phyloP scores from a whole-genome alignment of 1,140 invertebrate genomes.

The Zaprionus africanus region DNA sequence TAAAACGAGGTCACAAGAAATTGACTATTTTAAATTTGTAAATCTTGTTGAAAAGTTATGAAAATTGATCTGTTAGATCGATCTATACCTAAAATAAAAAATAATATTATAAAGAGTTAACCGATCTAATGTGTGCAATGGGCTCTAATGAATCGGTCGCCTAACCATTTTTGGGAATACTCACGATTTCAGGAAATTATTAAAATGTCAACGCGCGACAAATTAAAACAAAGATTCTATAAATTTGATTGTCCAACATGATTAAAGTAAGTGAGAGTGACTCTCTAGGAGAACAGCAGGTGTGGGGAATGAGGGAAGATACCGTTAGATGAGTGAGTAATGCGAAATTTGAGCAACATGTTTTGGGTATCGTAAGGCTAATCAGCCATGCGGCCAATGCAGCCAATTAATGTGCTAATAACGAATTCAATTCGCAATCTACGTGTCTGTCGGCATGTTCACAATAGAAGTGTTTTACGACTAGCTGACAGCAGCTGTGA shows the following conservation, averaged over 20 bases:
- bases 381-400: constrained; percentile 35
- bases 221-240: background rate
- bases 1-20: no score
- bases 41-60: no score
- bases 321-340: constrained; percentile 8
- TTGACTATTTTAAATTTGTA: no score
- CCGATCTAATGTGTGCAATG: background rate
- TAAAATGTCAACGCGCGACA: constrained; percentile 23
- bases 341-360: constrained; percentile 22
- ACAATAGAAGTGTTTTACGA: constrained; percentile 61
- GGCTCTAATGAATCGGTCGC: no score
- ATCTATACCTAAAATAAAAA: no score
- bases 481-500: constrained; percentile 5
- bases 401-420: constrained; percentile 64
- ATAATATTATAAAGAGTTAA: background rate
- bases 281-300: no score
- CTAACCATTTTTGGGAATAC: background rate
- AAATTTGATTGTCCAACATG: background rate
- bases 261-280: background rate
- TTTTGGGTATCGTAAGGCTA: constrained; percentile 28
- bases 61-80: no score
- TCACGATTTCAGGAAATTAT: background rate
- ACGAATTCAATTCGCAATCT: constrained; percentile 61
- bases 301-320: background rate
- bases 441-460: constrained; percentile 45